These are phyloP conservation scores for Oreochromis tanganicae DNA, from an alignment of 2,113 vertebrate genomes.

Conservation along the genomic window DNA sequence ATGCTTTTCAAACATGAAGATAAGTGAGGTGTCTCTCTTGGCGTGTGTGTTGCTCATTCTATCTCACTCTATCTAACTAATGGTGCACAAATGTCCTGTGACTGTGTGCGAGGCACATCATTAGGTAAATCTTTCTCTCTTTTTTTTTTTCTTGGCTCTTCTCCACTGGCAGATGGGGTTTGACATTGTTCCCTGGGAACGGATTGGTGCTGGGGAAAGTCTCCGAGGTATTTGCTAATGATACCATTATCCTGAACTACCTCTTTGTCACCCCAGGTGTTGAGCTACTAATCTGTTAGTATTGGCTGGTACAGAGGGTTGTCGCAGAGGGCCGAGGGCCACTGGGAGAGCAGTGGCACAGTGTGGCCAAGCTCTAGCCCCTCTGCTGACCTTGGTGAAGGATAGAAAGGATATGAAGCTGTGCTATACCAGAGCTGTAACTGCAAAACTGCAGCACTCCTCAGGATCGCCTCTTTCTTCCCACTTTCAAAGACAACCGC, in stretches of 20 bases:
- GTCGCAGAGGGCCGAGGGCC: constrained; percentile 4
- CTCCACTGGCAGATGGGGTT: constrained; percentile 23
- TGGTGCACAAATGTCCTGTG: constrained; percentile 24
- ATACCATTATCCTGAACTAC: constrained; percentile 35
- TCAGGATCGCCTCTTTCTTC: neutral
- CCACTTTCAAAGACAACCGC: neutral
- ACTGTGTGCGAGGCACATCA: neutral
- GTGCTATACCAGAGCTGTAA: neutral
- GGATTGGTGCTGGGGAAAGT: neutral
- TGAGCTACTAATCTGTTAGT: constrained; percentile 42
- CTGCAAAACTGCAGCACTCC: neutral
- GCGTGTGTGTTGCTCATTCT: neutral
- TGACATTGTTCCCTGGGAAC: constrained; percentile 36
- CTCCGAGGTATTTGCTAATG: constrained; percentile 44
- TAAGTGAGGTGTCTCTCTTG: constrained; percentile 17
- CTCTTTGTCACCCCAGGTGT: constrained; percentile 34
- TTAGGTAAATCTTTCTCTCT: constrained; percentile 33
- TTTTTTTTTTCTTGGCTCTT: constrained; percentile 4
- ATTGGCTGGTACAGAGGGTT: neutral
- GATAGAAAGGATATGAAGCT: constrained; percentile 1
- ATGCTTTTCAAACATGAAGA: constrained; percentile 24
- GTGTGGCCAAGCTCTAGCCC: constrained; percentile 9
- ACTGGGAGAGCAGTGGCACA: constrained; percentile 21
- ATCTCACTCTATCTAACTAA: constrained; percentile 23
- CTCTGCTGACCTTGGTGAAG: constrained; percentile 41